Evolutionary conservation across 2,113 vertebrate species (phyloP).

Genomic region (Forbesichthys papilliferus): DNA sequence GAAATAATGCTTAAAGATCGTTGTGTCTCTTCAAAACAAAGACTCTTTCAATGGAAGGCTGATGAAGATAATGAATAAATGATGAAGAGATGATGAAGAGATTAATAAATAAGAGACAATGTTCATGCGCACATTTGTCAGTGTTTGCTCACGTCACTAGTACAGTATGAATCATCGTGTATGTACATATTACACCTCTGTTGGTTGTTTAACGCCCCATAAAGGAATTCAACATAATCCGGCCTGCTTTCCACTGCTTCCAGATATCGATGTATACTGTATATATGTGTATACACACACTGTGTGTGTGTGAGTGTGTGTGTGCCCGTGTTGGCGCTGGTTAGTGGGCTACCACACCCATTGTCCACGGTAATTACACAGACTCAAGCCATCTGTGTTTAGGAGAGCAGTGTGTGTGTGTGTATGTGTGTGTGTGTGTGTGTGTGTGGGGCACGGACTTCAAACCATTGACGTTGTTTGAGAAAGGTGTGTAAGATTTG

Average conservation of each 20-base stretch:
- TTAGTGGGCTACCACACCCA: slow-evolving; percentile 73
- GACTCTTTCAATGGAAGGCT: not conserved
- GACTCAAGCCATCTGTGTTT: slow-evolving; percentile 69
- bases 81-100: no score
- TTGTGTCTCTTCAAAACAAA: slow-evolving; percentile 19
- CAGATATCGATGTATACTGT: slow-evolving; percentile 28
- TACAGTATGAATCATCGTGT: slow-evolving; percentile 48
- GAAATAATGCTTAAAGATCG: slow-evolving; percentile 37
- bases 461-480: slow-evolving; percentile 3
- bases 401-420: slow-evolving; percentile 30
- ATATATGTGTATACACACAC: slow-evolving; percentile 23
- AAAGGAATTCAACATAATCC: slow-evolving; percentile 58
- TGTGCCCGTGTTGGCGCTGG: slow-evolving; percentile 62
- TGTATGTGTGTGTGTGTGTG: slow-evolving; percentile 17
- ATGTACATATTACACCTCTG: slow-evolving; percentile 60
- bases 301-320: slow-evolving; percentile 52
- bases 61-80: not conserved
- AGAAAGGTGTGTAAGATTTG: slow-evolving; percentile 10
- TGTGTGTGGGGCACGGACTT: slow-evolving; percentile 23
- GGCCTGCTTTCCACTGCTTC: slow-evolving; percentile 39
- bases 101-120: not conserved
- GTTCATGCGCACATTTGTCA: not conserved
- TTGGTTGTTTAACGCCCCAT: slow-evolving; percentile 54
- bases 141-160: slow-evolving; percentile 21
- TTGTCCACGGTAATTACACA: slow-evolving; percentile 70